Conservation (phyloP, 2,888 invertebrate species). For the Aphrophora alni region DNA sequence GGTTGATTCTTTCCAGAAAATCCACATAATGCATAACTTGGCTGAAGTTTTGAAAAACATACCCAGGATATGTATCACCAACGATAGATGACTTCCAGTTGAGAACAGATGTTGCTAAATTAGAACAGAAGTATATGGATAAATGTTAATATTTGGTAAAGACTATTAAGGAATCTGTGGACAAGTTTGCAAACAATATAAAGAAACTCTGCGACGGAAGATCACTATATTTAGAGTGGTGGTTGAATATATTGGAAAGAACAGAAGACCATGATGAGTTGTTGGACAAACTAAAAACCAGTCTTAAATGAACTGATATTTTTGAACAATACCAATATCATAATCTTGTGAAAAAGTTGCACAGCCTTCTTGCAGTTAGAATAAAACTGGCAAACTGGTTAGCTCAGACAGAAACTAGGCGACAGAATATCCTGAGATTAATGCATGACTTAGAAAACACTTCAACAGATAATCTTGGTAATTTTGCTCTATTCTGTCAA, state of each 20-base stretch:
- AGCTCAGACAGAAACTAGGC: conserved; percentile 51
- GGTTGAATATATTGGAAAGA: conserved; percentile 57
- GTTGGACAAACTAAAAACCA: conserved; percentile 50
- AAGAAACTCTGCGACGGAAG: conserved; percentile 52
- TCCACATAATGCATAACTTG: conserved; percentile 73
- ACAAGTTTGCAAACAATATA: conserved; percentile 43
- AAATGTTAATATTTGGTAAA: conserved; percentile 50
- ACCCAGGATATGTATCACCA: conserved; percentile 57
- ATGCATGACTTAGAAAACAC: conserved; percentile 54
- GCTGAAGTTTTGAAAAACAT: conserved; percentile 60
- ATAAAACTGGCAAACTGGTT: conserved; percentile 45
- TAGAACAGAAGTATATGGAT: conserved; percentile 66
- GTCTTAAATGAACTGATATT: conserved; percentile 33
- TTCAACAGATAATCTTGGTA: conserved; percentile 57
- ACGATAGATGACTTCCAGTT: conserved; percentile 63
- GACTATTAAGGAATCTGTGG: conserved; percentile 26
- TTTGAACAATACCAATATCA: conserved; percentile 23
- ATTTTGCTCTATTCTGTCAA: conserved; percentile 65
- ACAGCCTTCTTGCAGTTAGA: conserved; percentile 37
- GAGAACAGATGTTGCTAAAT: conserved; percentile 59
- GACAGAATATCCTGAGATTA: conserved; percentile 54
- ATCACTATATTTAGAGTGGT: conserved; percentile 56
- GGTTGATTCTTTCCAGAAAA: conserved; percentile 69
- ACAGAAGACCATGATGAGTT: conserved; percentile 54
- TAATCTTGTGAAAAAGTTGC: conserved; percentile 37